phyloP scores from a whole-genome alignment of 2,113 vertebrate species.

The Promerops cafer region DNA sequence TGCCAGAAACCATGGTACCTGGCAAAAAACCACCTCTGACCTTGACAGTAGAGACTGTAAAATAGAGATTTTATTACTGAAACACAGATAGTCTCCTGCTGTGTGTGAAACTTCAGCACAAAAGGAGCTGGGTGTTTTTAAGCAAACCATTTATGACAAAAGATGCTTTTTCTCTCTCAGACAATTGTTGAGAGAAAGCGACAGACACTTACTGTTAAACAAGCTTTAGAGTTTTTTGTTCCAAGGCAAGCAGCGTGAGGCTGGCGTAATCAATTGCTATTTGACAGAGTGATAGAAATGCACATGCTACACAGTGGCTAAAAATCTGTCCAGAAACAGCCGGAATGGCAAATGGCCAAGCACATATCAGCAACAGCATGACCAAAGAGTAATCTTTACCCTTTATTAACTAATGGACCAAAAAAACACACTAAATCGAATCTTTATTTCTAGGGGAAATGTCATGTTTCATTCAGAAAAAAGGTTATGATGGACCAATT shows the following conservation, averaged over 20 bases:
- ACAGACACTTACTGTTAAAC: background rate
- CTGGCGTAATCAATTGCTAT: background rate
- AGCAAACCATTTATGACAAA: conserved; percentile 35
- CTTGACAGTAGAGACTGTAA: background rate
- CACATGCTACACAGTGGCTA: background rate
- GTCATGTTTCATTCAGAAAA: background rate
- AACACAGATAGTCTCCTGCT: background rate
- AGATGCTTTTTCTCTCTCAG: background rate
- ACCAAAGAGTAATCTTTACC: background rate
- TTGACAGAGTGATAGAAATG: background rate
- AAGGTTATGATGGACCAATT: background rate
- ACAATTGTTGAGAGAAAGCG: background rate
- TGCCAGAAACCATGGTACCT: background rate
- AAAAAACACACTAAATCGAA: background rate
- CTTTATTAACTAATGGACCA: background rate
- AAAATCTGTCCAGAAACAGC: background rate
- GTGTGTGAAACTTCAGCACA: background rate
- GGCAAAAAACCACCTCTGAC: background rate
- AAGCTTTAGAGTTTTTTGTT: background rate
- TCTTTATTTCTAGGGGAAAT: background rate
- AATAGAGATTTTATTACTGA: background rate
- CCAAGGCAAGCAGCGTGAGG: background rate
- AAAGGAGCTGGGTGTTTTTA: conserved; percentile 15
- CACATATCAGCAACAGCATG: rapidly evolving
- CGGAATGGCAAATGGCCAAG: background rate